Evolutionary conservation across 2,888 invertebrate species (phyloP), one percentile per base, ranked within the genome.

Genomic region (Drosophila prostipennis): DNA sequence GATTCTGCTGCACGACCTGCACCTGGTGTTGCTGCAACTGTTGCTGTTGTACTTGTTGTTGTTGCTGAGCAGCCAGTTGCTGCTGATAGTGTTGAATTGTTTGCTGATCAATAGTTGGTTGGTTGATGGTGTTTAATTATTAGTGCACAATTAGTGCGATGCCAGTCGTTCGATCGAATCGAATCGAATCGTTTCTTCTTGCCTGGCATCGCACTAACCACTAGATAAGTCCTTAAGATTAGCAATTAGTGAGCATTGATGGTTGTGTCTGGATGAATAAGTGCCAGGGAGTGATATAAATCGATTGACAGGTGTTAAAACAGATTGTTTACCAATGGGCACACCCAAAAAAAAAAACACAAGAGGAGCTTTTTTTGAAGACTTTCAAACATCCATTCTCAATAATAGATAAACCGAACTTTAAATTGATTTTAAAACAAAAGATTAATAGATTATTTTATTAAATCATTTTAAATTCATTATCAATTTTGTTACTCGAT

Each of bases 1-100:
- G 92, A 74, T 91, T 92, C 74, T 92, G 93, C 86, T 92, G 92
- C 74, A 92, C 92, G 76, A 92, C 92, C 86, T 26, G 26, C 26
- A 91, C 92, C 91, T 92, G 92, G 75, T 91, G 92, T 84, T 92
- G 92, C 82, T 92, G 92, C 83, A 91, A 92, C 76, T 92, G 92
- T 78, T 93, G 93, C 61, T 85, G 85, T 81, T 93, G 93, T 61
- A 86, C 89, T 77, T 93, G 93, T 87, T 93, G 93, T 83, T 92
- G 93, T 84, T 92, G 91, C 79, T 92, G 92, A 79, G 92, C 93
- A 88, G 92, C 92, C 89, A 91, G 91, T 91, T 92, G 92, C 90
- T 92, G 93, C 89, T 93, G 93, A 89, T 93, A 93, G 88, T 93
- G 93, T 90, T 93, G 93, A 87, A 93, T 91, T 86, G 93, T 91